Evolutionary conservation across 2,113 vertebrate species (phyloP), one percentile per base, ranked within the genome.

Genomic region (Mormyrus lacerda): DNA sequence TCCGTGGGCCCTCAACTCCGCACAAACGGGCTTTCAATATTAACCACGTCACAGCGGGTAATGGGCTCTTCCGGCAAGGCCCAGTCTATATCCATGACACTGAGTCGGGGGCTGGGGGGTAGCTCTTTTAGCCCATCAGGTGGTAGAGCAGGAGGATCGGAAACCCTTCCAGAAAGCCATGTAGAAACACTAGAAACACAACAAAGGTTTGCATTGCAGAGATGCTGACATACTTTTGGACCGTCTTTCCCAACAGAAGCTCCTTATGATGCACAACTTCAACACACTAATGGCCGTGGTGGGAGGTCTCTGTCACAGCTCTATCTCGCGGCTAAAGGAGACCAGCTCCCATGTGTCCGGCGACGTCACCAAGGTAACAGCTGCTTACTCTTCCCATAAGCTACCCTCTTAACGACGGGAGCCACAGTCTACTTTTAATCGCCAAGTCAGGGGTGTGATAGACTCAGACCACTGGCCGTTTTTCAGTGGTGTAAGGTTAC

Each of bases 211-310:
- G 61, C 10, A 11, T 31, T 27, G n/a, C 44, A 88, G 17, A 51
- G 7, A 45, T 19, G 21, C 45, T 21, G 13, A 73, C n/a, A 69
- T 27, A 13, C n/a, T 17, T 24, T 10, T 1, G 27, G 85, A 1
- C 21, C 27, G 15, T 51, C 87, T 45, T 69, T 13, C 91, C 89
- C 50, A 31, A 89, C 94, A 99, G 98, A 96, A 97, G 93, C 97
- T 99, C 65, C 97, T 97, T 89, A 95, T 96, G 87, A 95, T 98
- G 90, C 98, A 98, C 95, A 99, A 98, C 94, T 99, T 97, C 92
- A 99, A 99, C 93, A 98, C 98, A 2, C 92, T 99, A 96, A 99
- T 99, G 98, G 98, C 98, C 4, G 97, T 99, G 91, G 97, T 99
- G 89, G 98, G 98, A 86, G 98, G 98, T 69, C 95, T 99, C 1